Conservation (phyloP, 2,113 vertebrate genomes). For the Channa argus region DNA sequence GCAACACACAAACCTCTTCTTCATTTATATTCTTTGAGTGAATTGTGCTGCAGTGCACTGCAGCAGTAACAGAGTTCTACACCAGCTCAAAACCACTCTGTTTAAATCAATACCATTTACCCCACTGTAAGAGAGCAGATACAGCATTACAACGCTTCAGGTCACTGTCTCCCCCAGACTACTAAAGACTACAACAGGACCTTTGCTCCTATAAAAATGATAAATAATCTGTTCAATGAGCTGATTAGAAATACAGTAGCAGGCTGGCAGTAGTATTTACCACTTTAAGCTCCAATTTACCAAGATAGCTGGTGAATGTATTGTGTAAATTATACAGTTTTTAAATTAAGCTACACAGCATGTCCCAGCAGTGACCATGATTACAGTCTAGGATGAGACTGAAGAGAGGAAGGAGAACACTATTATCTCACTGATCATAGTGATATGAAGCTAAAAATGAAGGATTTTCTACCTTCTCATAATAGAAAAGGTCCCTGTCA, state of each 20-base stretch:
- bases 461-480: background rate
- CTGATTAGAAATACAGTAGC: background rate
- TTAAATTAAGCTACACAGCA: background rate
- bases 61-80: conserved; percentile 32
- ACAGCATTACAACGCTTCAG: background rate
- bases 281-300: background rate
- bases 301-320: background rate
- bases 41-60: conserved; percentile 55
- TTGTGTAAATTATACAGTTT: background rate
- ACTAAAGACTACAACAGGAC: background rate
- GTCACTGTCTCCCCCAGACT: background rate
- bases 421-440: background rate
- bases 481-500: background rate
- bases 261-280: background rate
- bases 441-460: background rate
- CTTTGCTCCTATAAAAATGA: background rate
- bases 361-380: background rate
- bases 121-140: background rate
- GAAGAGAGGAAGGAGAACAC: background rate
- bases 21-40: conserved; percentile 65
- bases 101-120: conserved; percentile 31
- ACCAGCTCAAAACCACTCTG: background rate
- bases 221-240: background rate
- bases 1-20: conserved; percentile 14
- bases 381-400: conserved; percentile 15